phyloP scores from a whole-genome alignment of 1,140 invertebrate genomes.

The Papilio glaucus region DNA sequence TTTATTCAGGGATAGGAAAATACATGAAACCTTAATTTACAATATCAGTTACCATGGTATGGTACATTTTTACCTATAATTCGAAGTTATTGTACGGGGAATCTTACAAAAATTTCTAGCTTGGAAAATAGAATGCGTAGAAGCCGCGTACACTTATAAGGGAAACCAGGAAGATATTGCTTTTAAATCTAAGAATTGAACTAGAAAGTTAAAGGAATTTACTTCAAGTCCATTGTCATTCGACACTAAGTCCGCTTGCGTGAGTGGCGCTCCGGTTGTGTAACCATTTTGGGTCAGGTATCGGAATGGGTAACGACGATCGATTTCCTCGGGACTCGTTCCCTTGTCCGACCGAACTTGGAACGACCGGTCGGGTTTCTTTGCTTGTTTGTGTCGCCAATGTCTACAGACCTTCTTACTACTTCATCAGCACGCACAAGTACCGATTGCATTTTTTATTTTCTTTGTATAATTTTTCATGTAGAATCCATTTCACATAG shows the following conservation, averaged over 20 bases:
- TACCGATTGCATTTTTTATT: background rate
- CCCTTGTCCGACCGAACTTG: slow-evolving; percentile 25
- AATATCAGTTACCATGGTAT: no score
- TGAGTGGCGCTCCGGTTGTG: slow-evolving; percentile 56
- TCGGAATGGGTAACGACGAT: slow-evolving; percentile 40
- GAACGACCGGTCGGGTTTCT: slow-evolving; percentile 14
- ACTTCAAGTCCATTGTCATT: slow-evolving; percentile 77
- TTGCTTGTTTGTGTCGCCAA: slow-evolving; percentile 11
- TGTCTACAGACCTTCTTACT: background rate
- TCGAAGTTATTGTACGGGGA: no score
- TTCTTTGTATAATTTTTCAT: no score
- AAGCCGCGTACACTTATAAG: no score
- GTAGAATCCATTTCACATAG: no score
- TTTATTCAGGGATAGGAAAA: no score
- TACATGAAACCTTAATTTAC: no score
- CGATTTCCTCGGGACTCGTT: background rate
- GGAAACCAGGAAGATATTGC: slow-evolving; percentile 28
- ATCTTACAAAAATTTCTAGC: no score
- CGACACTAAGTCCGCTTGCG: slow-evolving; percentile 60
- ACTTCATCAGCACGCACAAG: background rate
- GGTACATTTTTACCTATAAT: no score
- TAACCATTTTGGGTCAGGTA: slow-evolving; percentile 57
- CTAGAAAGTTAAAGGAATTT: slow-evolving; percentile 57
- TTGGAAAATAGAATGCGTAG: no score
- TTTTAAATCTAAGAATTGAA: slow-evolving; percentile 24